These are phyloP conservation scores for Gnathonemus echidnorhynchus DNA, from an alignment of 2,113 vertebrate species.

Conservation along the genomic window DNA sequence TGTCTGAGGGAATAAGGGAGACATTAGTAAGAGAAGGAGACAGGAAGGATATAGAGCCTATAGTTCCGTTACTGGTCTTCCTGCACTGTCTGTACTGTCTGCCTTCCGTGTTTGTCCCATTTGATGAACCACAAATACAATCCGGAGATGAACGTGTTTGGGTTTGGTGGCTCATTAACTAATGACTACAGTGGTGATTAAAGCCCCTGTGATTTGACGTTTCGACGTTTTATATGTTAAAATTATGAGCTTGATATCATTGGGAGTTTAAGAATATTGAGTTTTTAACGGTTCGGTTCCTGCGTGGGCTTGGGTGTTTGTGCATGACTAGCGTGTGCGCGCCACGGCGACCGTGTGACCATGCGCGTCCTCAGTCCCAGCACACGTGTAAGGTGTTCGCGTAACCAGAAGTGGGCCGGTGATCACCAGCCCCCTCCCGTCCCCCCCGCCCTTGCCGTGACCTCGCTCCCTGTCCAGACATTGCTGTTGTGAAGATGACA, in stretches of 20 bases:
- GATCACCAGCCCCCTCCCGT: constrained; percentile 6
- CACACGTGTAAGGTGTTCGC: constrained; percentile 8
- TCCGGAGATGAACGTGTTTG: too few species aligned
- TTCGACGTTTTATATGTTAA: constrained; percentile 2
- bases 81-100: constrained; percentile 5
- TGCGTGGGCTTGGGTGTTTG: constrained; percentile 18
- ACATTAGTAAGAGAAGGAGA: neutral
- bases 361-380: neutral
- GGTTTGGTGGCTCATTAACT: neutral
- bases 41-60: neutral
- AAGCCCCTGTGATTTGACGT: neutral
- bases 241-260: constrained; percentile 3
- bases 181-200: neutral
- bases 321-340: constrained; percentile 11
- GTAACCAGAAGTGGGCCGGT: neutral
- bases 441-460: neutral
- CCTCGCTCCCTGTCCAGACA: constrained; percentile 20
- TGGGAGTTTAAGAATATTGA: neutral
- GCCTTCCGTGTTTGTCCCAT: constrained; percentile 10
- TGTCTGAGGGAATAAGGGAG: neutral
- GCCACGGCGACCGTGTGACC: neutral
- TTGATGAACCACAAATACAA: constrained; percentile 3
- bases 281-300: neutral
- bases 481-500: constrained; percentile 33
- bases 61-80: constrained; percentile 14